Evolutionary conservation across 2,113 vertebrate genomes (phyloP).

Genomic region (Phalacrocorax carbo): DNA sequence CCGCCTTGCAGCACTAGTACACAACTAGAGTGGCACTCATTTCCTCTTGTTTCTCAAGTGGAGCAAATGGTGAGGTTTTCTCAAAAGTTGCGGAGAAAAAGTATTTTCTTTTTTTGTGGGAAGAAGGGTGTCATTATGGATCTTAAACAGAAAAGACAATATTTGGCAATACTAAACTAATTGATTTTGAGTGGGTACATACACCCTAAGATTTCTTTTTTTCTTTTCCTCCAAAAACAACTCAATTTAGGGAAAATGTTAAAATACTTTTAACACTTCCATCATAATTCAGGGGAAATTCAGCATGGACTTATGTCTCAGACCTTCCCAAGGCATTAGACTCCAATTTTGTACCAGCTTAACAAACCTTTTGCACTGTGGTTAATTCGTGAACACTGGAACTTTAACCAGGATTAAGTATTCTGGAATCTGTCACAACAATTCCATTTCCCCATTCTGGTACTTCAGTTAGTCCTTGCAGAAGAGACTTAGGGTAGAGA

Average conservation of each 20-base stretch:
- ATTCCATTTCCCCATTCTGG: neutral
- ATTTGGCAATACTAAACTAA: neutral
- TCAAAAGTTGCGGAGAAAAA: neutral
- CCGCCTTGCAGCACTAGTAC: neutral
- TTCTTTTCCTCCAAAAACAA: neutral
- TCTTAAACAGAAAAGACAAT: neutral
- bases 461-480: neutral
- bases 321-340: neutral
- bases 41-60: neutral
- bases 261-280: neutral
- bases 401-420: neutral
- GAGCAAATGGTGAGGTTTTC: neutral
- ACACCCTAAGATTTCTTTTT: neutral
- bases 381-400: neutral
- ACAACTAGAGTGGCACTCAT: neutral
- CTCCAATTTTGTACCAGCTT: neutral
- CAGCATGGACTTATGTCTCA: neutral
- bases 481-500: neutral
- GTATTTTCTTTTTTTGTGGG: neutral
- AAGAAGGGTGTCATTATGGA: neutral
- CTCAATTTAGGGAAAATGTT: neutral
- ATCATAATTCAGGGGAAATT: neutral
- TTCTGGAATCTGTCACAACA: neutral
- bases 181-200: neutral
- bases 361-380: neutral